These are phyloP conservation scores for Didymodactylos carnosus DNA, from an alignment of 2,888 invertebrate genomes.

Conservation along the genomic window DNA sequence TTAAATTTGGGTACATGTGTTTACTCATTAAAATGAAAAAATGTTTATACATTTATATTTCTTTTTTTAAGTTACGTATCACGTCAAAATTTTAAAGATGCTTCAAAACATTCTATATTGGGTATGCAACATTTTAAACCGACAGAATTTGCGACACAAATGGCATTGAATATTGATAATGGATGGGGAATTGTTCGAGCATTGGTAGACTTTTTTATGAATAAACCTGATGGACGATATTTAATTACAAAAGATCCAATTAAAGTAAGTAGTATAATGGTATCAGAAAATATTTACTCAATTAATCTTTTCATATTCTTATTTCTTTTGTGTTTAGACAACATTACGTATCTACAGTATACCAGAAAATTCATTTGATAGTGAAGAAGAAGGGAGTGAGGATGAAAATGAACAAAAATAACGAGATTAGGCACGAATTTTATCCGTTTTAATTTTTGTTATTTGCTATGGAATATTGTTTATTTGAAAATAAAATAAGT, in stretches of 20 bases:
- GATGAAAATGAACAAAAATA: background rate
- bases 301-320: no score
- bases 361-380: background rate
- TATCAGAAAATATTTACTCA: no score
- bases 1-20: slow-evolving; percentile 95
- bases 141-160: slow-evolving; percentile 90
- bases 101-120: slow-evolving; percentile 79
- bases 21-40: no score
- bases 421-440: background rate
- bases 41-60: slow-evolving; percentile 29
- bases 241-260: slow-evolving; percentile 97
- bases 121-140: slow-evolving; percentile 93
- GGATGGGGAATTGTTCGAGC: slow-evolving; percentile 83
- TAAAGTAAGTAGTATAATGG: slow-evolving; percentile 48
- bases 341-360: background rate
- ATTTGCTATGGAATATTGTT: background rate
- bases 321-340: background rate
- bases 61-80: no score
- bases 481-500: background rate
- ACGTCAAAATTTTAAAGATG: slow-evolving; percentile 71
- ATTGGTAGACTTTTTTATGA: slow-evolving; percentile 81
- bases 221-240: slow-evolving; percentile 78
- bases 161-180: slow-evolving; percentile 96
- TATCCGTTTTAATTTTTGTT: background rate
- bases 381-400: background rate